Base-by-base conservation (phyloP, 2,113 vertebrate species). In the Nipponia nippon region DNA sequence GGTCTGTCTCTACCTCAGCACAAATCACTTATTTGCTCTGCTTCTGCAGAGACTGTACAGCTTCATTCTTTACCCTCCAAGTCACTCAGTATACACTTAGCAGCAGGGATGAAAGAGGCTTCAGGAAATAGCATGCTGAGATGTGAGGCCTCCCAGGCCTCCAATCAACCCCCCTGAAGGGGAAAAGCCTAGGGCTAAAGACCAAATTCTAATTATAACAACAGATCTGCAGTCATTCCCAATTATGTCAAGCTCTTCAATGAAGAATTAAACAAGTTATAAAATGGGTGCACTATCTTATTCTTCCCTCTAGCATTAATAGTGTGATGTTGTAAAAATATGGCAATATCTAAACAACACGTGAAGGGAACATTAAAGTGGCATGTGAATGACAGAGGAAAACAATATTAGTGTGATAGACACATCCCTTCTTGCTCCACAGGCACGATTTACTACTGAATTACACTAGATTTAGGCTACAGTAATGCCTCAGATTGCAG, bases 151-250 rank as follows among this genome's bases (percentile, higher is more conserved):
- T 96, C 94, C 82, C 90, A 89, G 91, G 78, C 93, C 95, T 97
- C 93, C 95, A 96, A 95, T 97, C 96, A 97, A 73, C 86, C 81
- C 83, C 95, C 94, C 92, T 93, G 86, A 95, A 96, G 95, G 96
- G 83, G 85, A 96, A 96, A 96, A 92, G 95, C 95, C 93, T 81
- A 87, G 56, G 90, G 95, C 94, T 91, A 92, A 93, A 96, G 95
- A 93, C 96, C 86, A 91, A 92, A 90, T 95, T 96, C 93, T 97
- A 98, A 97, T 97, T 97, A 95, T 95, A 97, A 96, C 95, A 95
- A 90, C 95, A 96, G 96, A 96, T 93, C 93, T 85, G 67, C 86
- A 96, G 95, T 96, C 97, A 76, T 94, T 96, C 83, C 66, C 53
- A 49, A 84, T 97, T 90, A 96, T 29, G 73, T 97, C 96, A 96